These are phyloP conservation scores for Tachysurus fulvidraco DNA, from an alignment of 2,113 vertebrate species.

Conservation along the genomic window DNA sequence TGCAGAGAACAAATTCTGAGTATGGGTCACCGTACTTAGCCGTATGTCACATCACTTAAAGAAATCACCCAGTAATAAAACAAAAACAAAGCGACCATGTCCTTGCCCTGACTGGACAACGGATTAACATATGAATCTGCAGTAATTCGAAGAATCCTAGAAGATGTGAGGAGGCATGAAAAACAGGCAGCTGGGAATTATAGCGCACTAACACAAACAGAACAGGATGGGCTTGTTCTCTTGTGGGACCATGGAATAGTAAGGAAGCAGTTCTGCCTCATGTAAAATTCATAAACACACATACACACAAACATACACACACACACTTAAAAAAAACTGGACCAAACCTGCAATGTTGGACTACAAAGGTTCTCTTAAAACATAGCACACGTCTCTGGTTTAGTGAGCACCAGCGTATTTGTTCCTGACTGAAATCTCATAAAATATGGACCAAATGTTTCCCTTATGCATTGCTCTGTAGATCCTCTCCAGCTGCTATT, in stretches of 20 bases:
- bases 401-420: background rate
- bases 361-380: constrained; percentile 21
- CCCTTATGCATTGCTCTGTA: constrained; percentile 42
- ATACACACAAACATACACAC: background rate
- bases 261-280: constrained; percentile 28
- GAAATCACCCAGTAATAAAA: constrained; percentile 15
- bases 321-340: background rate
- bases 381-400: constrained; percentile 1
- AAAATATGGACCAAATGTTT: constrained; percentile 47
- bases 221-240: constrained; percentile 34
- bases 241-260: constrained; percentile 32
- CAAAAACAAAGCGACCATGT: background rate
- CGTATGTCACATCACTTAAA: no score
- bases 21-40: no score
- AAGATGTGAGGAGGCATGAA: constrained; percentile 39
- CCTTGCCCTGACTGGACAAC: constrained; percentile 7
- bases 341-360: constrained; percentile 14
- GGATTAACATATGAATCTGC: constrained; percentile 41
- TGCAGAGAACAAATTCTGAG: no score
- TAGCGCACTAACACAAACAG: constrained; percentile 44
- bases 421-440: constrained; percentile 31
- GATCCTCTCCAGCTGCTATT: constrained; percentile 48
- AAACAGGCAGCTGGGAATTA: constrained; percentile 50
- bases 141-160: constrained; percentile 48
- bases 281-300: constrained; percentile 50